phyloP scores from a whole-genome alignment of 2,888 invertebrate genomes.

The Pristionchus fissidentatus region DNA sequence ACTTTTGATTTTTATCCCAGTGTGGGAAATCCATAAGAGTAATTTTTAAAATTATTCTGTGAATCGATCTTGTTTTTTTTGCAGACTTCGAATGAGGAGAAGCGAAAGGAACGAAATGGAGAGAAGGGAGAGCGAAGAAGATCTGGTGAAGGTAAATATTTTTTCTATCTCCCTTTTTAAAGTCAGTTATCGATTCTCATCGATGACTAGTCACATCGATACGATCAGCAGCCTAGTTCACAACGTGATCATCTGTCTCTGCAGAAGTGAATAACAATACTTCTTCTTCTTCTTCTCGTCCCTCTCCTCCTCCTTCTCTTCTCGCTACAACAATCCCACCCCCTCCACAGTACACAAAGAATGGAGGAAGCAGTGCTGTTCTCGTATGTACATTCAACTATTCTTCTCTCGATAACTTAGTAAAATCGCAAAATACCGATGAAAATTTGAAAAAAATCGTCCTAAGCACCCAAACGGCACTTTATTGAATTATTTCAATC shows the following conservation, averaged over 20 bases:
- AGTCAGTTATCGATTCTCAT: too few relatives aligned
- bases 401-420: too few relatives aligned
- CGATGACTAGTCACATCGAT: too few relatives aligned
- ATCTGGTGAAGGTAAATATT: background rate
- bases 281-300: background rate
- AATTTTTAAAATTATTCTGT: too few relatives aligned
- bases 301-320: constrained; percentile 46
- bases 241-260: background rate
- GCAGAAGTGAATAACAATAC: constrained; percentile 46
- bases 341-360: constrained; percentile 10
- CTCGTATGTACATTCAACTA: background rate
- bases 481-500: too few relatives aligned
- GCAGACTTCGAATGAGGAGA: background rate
- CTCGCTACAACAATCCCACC: constrained; percentile 39
- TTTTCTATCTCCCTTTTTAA: too few relatives aligned
- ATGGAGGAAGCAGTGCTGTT: background rate
- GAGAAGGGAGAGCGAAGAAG: background rate
- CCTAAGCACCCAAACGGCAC: too few relatives aligned
- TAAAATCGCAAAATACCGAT: too few relatives aligned
- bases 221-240: too few relatives aligned
- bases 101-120: background rate
- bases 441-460: too few relatives aligned
- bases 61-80: background rate
- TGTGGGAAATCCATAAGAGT: too few relatives aligned
- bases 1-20: too few relatives aligned